Conservation (phyloP, 2,888 invertebrate species). For the Stramonita haemastoma region DNA sequence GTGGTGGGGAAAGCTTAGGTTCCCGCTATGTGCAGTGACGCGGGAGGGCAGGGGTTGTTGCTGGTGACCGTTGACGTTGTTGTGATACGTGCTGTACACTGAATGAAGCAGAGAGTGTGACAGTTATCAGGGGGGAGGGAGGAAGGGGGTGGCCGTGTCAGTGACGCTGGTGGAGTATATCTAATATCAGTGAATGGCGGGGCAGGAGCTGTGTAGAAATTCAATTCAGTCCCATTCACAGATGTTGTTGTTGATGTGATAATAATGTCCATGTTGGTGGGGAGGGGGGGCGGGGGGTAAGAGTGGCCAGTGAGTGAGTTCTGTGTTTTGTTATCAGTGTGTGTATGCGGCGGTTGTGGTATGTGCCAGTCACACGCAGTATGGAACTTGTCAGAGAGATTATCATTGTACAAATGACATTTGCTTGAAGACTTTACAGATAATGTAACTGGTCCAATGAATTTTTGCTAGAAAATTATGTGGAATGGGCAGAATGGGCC, state of each 20-base stretch:
- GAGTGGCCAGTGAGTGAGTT: background rate
- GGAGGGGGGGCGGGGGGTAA: background rate
- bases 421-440: background rate
- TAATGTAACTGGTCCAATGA: background rate
- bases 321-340: background rate
- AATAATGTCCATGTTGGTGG: background rate
- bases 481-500: too few relatives aligned
- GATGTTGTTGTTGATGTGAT: constrained; percentile 15
- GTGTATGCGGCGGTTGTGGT: background rate
- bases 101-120: background rate
- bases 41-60: background rate
- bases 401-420: constrained; percentile 7
- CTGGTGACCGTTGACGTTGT: background rate
- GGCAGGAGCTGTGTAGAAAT: background rate
- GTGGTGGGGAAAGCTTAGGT: background rate
- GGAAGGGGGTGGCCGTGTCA: too few relatives aligned
- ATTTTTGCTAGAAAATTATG: too few relatives aligned
- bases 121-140: too few relatives aligned
- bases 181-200: background rate
- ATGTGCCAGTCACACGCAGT: background rate
- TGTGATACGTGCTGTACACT: background rate
- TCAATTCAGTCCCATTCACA: constrained; percentile 2
- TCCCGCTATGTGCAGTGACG: background rate
- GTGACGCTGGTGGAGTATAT: too few relatives aligned
- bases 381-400: background rate